phyloP scores from a whole-genome alignment of 2,888 invertebrate genomes.

The Lagria hirta region DNA sequence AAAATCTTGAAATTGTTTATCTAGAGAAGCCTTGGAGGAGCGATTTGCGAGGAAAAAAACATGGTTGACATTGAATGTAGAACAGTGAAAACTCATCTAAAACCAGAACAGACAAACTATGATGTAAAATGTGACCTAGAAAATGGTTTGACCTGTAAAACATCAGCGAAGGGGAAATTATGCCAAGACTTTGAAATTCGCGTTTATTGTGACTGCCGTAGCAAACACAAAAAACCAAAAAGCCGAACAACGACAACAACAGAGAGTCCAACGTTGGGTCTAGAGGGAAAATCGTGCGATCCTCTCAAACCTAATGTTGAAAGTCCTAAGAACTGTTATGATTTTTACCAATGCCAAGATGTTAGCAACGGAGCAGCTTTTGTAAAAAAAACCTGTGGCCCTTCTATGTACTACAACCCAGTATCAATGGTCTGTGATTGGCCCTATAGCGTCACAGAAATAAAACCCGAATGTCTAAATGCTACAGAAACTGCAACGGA shows the following conservation, averaged over 20 bases:
- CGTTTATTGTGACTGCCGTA: constrained; percentile 68
- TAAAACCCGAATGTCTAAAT: constrained; percentile 71
- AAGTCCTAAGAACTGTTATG: constrained; percentile 66
- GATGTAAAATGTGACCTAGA: constrained; percentile 76
- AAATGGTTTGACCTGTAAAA: constrained; percentile 68
- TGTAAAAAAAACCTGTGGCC: constrained; percentile 67
- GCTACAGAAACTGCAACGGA: not conserved
- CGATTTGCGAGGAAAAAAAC: constrained; percentile 62
- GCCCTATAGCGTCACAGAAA: constrained; percentile 55
- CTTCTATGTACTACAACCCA: constrained; percentile 69
- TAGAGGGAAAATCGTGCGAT: constrained; percentile 46
- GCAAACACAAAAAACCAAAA: constrained; percentile 41
- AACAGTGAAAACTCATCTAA: constrained; percentile 63
- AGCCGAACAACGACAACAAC: constrained; percentile 9
- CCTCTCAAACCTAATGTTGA: constrained; percentile 59
- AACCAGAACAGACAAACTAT: constrained; percentile 70
- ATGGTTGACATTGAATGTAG: constrained; percentile 78
- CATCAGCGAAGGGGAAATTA: constrained; percentile 40
- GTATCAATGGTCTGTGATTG: constrained; percentile 57
- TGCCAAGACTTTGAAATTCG: constrained; percentile 86
- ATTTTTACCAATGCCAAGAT: constrained; percentile 70
- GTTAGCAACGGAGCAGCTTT: constrained; percentile 42
- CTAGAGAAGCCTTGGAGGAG: constrained; percentile 53
- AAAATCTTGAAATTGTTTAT: not conserved
- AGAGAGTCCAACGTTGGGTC: not conserved